Evolutionary conservation across 64 coral and sea anemone genomes (phyloP).

Genomic region (Pachyseris speciosa): DNA sequence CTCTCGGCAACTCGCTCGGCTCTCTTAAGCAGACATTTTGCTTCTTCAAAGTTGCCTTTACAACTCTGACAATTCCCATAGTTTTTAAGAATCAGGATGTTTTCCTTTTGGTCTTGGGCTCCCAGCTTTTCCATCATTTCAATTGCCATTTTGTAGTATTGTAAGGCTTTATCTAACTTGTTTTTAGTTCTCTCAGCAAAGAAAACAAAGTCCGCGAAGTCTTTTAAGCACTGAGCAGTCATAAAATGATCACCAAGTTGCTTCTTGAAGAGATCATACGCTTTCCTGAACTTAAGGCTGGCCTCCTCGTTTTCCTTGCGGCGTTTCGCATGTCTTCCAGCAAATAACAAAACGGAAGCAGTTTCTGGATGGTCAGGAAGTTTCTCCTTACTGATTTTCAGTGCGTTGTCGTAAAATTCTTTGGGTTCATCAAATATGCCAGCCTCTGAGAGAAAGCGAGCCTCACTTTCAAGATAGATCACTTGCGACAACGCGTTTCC

Average conservation of each 20-base stretch:
- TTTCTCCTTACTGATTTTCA: not conserved
- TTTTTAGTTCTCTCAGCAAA: not conserved
- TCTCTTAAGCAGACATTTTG: not conserved
- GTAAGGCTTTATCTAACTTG: not conserved
- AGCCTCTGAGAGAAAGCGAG: too few relatives aligned
- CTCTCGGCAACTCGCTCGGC: not conserved
- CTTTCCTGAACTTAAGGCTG: not conserved
- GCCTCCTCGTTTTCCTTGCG: not conserved
- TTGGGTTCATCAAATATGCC: too few relatives aligned
- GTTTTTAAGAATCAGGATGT: too few relatives aligned
- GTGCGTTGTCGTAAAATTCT: not conserved
- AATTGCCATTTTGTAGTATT: not conserved
- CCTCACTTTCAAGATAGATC: too few relatives aligned
- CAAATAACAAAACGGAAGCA: too few relatives aligned
- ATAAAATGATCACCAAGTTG: too few relatives aligned
- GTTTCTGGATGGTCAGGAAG: too few relatives aligned
- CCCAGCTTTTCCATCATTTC: too few relatives aligned
- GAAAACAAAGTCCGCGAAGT: constrained; percentile 17
- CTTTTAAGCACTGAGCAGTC: not conserved
- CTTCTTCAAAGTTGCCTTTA: not conserved
- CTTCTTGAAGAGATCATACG: too few relatives aligned
- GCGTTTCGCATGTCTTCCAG: constrained; percentile 7
- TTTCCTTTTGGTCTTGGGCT: too few relatives aligned
- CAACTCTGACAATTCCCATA: not conserved
- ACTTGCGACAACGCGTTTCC: too few relatives aligned